Evolutionary conservation across 2,888 invertebrate species (phyloP).

Genomic region (Ctena decussata): DNA sequence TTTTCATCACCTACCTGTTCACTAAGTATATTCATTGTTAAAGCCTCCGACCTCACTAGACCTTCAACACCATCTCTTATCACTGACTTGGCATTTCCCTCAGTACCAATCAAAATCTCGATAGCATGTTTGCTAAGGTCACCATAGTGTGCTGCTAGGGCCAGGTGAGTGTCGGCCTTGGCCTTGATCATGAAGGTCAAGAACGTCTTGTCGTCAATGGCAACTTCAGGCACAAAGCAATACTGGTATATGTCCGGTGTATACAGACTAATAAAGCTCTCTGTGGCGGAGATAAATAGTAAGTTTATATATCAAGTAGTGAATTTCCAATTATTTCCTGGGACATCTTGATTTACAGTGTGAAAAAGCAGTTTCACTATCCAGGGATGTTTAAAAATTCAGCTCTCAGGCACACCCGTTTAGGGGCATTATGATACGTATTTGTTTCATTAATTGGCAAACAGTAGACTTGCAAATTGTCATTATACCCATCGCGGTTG

Average conservation of each 20-base stretch:
- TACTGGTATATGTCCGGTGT: constrained; percentile 84
- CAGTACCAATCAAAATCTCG: constrained; percentile 83
- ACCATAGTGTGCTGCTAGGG: constrained; percentile 84
- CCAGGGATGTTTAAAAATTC: too few species aligned
- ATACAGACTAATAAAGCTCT: constrained; percentile 84
- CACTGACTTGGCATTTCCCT: constrained; percentile 80
- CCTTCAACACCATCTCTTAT: constrained; percentile 81
- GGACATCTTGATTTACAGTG: too few species aligned
- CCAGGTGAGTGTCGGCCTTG: constrained; percentile 82
- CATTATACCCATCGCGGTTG: too few species aligned
- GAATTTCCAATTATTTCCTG: too few species aligned
- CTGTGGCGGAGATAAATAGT: constrained; percentile 70
- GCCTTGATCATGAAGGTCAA: constrained; percentile 84
- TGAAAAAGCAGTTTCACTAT: too few species aligned
- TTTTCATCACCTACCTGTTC: constrained; percentile 48
- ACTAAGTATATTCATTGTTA: constrained; percentile 78
- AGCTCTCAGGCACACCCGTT: too few species aligned
- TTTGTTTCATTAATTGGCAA: too few species aligned
- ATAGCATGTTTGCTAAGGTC: constrained; percentile 83
- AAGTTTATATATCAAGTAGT: too few species aligned
- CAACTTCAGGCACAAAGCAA: constrained; percentile 84
- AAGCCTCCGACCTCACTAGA: constrained; percentile 75
- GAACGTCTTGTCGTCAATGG: constrained; percentile 82
- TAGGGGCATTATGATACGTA: too few species aligned
- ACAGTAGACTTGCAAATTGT: too few species aligned